These are phyloP conservation scores for Anastrepha obliqua DNA, from an alignment of 1,140 invertebrate genomes.

Conservation along the genomic window DNA sequence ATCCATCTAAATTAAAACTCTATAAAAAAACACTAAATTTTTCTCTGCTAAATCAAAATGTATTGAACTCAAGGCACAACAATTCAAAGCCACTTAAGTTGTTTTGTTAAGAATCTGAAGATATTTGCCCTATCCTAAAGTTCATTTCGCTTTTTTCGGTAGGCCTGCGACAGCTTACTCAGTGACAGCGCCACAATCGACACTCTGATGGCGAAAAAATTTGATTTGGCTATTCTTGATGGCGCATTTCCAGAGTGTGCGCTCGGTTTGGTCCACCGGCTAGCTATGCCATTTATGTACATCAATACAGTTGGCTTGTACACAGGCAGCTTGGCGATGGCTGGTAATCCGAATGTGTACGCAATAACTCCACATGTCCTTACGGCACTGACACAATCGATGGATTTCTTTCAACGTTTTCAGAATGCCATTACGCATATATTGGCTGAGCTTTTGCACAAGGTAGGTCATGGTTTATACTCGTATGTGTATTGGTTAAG, in stretches of 20 bases:
- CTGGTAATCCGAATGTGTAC: constrained; percentile 83
- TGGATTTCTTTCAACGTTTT: constrained; percentile 80
- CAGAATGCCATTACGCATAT: constrained; percentile 77
- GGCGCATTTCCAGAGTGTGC: constrained; percentile 86
- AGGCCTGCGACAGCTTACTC: constrained; percentile 68
- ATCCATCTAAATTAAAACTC: too few species aligned
- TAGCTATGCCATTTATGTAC: constrained; percentile 83
- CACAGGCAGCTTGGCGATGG: constrained; percentile 79
- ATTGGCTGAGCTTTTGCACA: constrained; percentile 39
- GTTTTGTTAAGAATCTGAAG: too few species aligned
- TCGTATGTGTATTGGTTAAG: too few species aligned
- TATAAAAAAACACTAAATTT: too few species aligned
- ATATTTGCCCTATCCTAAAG: too few species aligned
- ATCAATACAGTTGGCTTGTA: constrained; percentile 87
- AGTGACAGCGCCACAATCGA: constrained; percentile 55
- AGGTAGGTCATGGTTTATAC: constrained; percentile 21
- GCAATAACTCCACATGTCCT: constrained; percentile 84
- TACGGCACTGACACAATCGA: constrained; percentile 79
- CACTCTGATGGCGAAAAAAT: constrained; percentile 69
- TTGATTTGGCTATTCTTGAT: constrained; percentile 82
- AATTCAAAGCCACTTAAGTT: too few species aligned
- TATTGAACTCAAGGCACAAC: too few species aligned
- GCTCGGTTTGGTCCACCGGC: constrained; percentile 80
- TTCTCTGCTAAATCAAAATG: too few species aligned
- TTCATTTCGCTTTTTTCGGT: background rate